Evolutionary conservation across 2,888 invertebrate genomes (phyloP).

Genomic region (Tiliacea aurago): DNA sequence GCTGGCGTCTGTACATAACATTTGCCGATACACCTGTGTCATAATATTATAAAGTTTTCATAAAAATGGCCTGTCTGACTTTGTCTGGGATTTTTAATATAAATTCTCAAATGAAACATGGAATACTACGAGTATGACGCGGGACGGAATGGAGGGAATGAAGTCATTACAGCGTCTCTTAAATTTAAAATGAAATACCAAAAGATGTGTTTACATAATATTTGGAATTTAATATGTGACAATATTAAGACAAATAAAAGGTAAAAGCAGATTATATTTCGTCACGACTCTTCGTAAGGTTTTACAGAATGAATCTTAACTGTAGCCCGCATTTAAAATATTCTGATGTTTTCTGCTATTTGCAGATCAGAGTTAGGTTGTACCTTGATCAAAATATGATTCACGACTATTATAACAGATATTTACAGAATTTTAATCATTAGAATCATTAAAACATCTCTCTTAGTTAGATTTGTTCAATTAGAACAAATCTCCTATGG

Average conservation of each 20-base stretch:
- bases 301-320: background rate
- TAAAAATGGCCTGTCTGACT: slow-evolving; percentile 38
- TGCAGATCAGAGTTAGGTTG: too few species aligned
- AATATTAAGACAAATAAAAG: slow-evolving; percentile 20
- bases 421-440: too few species aligned
- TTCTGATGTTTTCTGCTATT: too few species aligned
- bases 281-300: background rate
- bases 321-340: too few species aligned
- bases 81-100: slow-evolving; percentile 57
- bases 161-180: slow-evolving; percentile 39
- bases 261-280: slow-evolving; percentile 18
- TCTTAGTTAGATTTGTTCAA: too few species aligned
- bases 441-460: too few species aligned
- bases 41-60: slow-evolving; percentile 34
- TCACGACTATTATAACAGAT: too few species aligned
- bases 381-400: too few species aligned
- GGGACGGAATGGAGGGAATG: slow-evolving; percentile 24
- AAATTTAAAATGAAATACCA: slow-evolving; percentile 56
- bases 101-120: slow-evolving; percentile 57
- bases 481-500: too few species aligned
- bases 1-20: background rate
- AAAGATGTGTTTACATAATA: slow-evolving; percentile 35
- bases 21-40: slow-evolving; percentile 30
- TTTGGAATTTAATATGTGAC: slow-evolving; percentile 37
- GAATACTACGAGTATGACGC: slow-evolving; percentile 28